Conservation (phyloP, 2,797 vertebrate species). For the Dicrostonyx torquatus region DNA sequence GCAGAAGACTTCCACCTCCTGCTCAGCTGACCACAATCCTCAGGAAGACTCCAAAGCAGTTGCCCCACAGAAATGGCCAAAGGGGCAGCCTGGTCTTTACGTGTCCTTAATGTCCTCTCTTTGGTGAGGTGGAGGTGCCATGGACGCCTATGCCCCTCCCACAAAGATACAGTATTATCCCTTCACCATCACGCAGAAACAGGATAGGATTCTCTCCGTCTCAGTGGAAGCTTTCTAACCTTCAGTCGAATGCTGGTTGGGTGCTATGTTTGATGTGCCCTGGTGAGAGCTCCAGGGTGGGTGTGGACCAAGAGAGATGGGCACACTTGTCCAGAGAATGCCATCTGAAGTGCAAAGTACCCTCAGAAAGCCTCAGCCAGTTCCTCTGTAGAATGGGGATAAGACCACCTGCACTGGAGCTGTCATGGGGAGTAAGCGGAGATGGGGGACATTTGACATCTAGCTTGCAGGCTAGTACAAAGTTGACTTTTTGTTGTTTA, state of each 20-base stretch:
- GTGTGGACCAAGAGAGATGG: neutral
- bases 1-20: neutral
- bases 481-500: neutral
- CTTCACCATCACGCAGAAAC: neutral
- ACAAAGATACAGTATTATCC: neutral
- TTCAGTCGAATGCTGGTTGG: neutral
- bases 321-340: neutral
- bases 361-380: neutral
- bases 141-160: neutral
- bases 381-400: constrained; percentile 31
- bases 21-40: neutral
- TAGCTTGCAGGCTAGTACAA: neutral
- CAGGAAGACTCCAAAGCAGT: neutral
- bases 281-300: neutral
- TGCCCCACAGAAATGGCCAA: neutral
- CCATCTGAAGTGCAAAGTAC: neutral
- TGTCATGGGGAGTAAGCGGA: neutral
- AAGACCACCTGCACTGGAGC: neutral
- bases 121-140: neutral
- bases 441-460: constrained; percentile 25
- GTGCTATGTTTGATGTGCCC: constrained; percentile 28
- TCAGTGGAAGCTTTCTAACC: neutral
- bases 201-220: constrained; percentile 30
- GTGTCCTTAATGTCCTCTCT: neutral
- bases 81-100: neutral